Percentiles rank a stretch among this genome's conserved stretches.
These are phyloP conservation scores for Suricata suricatta DNA, from an alignment of 2,113 vertebrate genomes.

Conservation along the genomic window DNA sequence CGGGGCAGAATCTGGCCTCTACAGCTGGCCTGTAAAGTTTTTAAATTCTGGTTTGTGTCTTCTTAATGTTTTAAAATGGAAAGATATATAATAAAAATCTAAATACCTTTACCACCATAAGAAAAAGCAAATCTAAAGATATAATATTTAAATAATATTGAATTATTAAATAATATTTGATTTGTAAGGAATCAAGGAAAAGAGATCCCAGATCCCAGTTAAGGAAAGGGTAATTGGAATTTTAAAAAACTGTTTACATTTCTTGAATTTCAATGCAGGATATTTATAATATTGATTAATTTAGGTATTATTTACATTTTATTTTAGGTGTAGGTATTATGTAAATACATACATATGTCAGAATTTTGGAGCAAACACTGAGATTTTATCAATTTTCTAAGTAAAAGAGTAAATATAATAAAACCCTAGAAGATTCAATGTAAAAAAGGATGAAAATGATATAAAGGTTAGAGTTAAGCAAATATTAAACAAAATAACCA, in stretches of 20 bases:
- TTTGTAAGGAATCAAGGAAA: neutral
- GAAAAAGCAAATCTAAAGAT: neutral
- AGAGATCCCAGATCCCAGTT: neutral
- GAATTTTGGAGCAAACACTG: neutral
- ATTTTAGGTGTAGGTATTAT: neutral
- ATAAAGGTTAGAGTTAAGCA: neutral
- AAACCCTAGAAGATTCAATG: neutral
- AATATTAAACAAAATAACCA: neutral
- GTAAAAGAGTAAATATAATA: neutral
- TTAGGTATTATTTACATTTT: neutral
- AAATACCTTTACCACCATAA: neutral
- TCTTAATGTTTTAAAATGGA: slow-evolving; percentile 32
- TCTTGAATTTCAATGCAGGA: neutral
- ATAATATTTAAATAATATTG: neutral
- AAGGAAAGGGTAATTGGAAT: neutral
- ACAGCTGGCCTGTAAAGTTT: neutral
- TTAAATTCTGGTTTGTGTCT: neutral
- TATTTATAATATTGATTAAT: neutral
- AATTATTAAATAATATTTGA: neutral
- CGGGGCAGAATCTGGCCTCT: neutral
- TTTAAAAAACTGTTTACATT: neutral
- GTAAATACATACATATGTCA: neutral
- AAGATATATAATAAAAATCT: neutral
- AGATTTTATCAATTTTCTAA: neutral
- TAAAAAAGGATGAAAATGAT: neutral